Base-by-base conservation (phyloP, 2,113 vertebrate genomes). In the Varanus komodoensis region DNA sequence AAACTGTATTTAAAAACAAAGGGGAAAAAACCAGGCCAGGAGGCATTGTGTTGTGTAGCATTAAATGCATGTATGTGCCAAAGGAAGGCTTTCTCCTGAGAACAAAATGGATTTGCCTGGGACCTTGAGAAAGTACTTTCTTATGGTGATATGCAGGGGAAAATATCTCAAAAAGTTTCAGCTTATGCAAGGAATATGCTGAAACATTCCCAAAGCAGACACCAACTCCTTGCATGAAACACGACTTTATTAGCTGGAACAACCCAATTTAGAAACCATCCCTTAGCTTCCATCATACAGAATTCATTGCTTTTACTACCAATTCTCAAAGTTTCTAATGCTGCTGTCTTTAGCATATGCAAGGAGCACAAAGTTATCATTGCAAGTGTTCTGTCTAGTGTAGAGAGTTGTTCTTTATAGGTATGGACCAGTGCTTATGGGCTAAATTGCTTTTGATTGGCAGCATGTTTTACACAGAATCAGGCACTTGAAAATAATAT, bases 11-110 rank as follows among this genome's bases (percentile, higher is more conserved):
- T 95, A 93, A 90, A 69, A 32, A 79, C 64, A 34, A 34, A 52
- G 29, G 9, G 12, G 12, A 93, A 89, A 93, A 95, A 92, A 61
- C 83, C 71, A 91, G 89, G 87, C 89, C 82, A 95, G 92, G 92
- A 95, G 80, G 89, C 94, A 93, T 91, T 87, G 92, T 93, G 93
- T 92, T 95, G 89, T 82, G 93, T 92, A 90, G 52, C n/a, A 93
- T 50, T 87, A 89, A 93, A 82, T 68, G 0, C 1, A 87, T 82
- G 89, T 48, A 85, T 89, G 90, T 68, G 64, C 64, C 92, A 92
- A 8, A 8, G 57, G 82, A 44, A 82, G 6, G 12, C 27, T 95
- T 95, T 92, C 48, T 93, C 69, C 78, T 88, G 82, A 94, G 92
- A 91, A 94, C 89, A 95, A 92, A 87, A 87, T 32, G n/a, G 78